Conservation (phyloP, 2,888 invertebrate species). For the Apamea sordens region DNA sequence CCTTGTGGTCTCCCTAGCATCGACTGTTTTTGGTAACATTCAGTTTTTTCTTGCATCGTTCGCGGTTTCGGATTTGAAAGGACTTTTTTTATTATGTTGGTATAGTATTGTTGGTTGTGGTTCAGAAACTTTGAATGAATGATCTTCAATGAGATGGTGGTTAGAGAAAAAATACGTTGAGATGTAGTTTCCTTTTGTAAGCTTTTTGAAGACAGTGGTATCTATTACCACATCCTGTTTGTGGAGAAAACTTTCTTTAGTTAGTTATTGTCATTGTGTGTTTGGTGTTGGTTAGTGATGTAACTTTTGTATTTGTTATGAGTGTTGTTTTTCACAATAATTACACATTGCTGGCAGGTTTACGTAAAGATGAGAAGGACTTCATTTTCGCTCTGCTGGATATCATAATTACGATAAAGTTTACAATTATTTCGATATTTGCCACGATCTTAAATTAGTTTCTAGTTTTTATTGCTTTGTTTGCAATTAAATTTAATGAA, state of each 20-base stretch:
- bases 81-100: constrained; percentile 48
- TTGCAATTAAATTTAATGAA: not conserved
- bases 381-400: not conserved
- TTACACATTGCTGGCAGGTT: not conserved
- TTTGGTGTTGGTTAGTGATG: not conserved
- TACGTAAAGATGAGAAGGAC: not conserved
- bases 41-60: constrained; percentile 52
- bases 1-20: constrained; percentile 59
- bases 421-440: not conserved
- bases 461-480: not conserved
- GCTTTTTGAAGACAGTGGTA: constrained; percentile 4
- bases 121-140: constrained; percentile 42
- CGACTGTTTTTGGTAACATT: constrained; percentile 66
- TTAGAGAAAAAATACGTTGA: constrained; percentile 41
- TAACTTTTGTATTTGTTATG: not conserved
- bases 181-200: constrained; percentile 30
- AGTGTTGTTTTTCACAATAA: constrained; percentile 7
- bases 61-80: constrained; percentile 53
- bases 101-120: constrained; percentile 31
- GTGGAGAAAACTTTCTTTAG: constrained; percentile 14
- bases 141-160: constrained; percentile 47
- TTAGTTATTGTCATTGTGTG: constrained; percentile 10
- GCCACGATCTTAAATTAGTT: not conserved
- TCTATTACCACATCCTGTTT: constrained; percentile 50
- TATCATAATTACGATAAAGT: not conserved